A percentile compares a stretch with the other conserved stretches of the same genome.
These are phyloP conservation scores for Cuculus canorus DNA, from an alignment of 2,797 vertebrate genomes.

Conservation along the genomic window DNA sequence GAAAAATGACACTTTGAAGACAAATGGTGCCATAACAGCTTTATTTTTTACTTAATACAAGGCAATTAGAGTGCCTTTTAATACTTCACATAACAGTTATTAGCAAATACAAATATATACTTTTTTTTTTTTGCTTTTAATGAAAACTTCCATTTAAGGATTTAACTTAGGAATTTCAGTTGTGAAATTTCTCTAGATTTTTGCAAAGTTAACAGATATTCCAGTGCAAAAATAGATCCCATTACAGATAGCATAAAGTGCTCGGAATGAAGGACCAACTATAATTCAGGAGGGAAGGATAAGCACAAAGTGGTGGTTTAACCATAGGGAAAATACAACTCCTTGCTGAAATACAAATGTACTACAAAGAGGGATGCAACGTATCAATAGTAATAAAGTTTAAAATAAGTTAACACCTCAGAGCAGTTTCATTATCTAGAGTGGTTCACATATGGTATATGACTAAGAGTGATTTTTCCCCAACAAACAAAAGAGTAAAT, in stretches of 20 bases:
- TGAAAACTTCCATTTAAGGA: slow-evolving; percentile 76
- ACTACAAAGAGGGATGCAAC: slow-evolving; percentile 70
- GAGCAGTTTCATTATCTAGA: slow-evolving; percentile 71
- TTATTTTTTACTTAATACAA: slow-evolving; percentile 81
- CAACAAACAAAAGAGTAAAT: slow-evolving; percentile 23
- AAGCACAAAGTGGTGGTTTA: slow-evolving; percentile 65
- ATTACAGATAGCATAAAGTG: slow-evolving; percentile 89
- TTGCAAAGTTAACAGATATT: slow-evolving; percentile 82
- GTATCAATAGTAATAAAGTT: slow-evolving; percentile 40
- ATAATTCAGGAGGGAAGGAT: slow-evolving; percentile 58
- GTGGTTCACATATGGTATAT: slow-evolving; percentile 64
- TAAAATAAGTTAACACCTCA: slow-evolving; percentile 60
- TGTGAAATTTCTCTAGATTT: slow-evolving; percentile 79
- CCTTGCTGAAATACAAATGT: slow-evolving; percentile 58
- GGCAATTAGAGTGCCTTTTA: slow-evolving; percentile 79
- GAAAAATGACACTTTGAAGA: slow-evolving; percentile 32
- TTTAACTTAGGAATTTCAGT: slow-evolving; percentile 79
- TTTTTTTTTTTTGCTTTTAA: slow-evolving; percentile 72
- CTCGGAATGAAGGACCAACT: slow-evolving; percentile 84
- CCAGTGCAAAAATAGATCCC: slow-evolving; percentile 87
- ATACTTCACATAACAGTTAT: slow-evolving; percentile 81
- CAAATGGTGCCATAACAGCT: slow-evolving; percentile 67
- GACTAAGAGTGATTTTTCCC: slow-evolving; percentile 61
- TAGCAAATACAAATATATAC: slow-evolving; percentile 80
- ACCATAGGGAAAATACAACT: slow-evolving; percentile 53